Evolutionary conservation across 1,140 invertebrate genomes (phyloP).

Genomic region (Drosophila subpulchrella): DNA sequence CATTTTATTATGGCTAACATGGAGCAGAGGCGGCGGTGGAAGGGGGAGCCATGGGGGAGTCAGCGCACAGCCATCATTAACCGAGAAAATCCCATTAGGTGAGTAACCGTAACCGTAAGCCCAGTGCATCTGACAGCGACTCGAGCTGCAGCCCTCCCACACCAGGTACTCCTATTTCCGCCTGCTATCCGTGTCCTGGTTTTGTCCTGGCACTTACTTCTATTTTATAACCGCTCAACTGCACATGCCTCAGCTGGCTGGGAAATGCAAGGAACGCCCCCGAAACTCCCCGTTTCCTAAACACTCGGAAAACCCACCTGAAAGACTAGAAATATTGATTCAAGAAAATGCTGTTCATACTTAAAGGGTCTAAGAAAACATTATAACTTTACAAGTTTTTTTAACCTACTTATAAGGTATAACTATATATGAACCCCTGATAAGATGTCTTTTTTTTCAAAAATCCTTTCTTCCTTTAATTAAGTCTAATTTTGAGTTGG

Average conservation of each 20-base stretch:
- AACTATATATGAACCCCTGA: too few species aligned
- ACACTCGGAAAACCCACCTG: neutral
- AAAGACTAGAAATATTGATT: neutral
- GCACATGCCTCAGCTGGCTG: conserved; percentile 32
- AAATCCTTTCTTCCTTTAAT: too few species aligned
- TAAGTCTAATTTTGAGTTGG: too few species aligned
- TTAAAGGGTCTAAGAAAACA: neutral
- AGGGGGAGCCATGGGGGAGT: conserved; percentile 12
- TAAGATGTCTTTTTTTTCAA: too few species aligned
- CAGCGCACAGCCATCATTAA: conserved; percentile 80
- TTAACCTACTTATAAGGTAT: too few species aligned
- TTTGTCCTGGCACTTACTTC: conserved; percentile 34
- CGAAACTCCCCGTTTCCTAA: neutral
- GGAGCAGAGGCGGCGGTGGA: conserved; percentile 28
- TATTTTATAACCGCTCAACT: conserved; percentile 45
- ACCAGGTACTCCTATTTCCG: neutral
- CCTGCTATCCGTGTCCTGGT: conserved; percentile 14
- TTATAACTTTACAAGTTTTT: neutral
- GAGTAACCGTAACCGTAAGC: conserved; percentile 65
- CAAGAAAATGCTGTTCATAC: neutral
- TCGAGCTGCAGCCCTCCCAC: conserved; percentile 4
- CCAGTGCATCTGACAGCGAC: conserved; percentile 41
- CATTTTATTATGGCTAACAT: conserved; percentile 77
- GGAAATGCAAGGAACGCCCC: conserved; percentile 8
- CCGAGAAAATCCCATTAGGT: conserved; percentile 84